A percentile compares a stretch with the other conserved stretches of the same genome.
phyloP scores from a whole-genome alignment of 2,113 vertebrate genomes.

The Hippopotamus amphibius region DNA sequence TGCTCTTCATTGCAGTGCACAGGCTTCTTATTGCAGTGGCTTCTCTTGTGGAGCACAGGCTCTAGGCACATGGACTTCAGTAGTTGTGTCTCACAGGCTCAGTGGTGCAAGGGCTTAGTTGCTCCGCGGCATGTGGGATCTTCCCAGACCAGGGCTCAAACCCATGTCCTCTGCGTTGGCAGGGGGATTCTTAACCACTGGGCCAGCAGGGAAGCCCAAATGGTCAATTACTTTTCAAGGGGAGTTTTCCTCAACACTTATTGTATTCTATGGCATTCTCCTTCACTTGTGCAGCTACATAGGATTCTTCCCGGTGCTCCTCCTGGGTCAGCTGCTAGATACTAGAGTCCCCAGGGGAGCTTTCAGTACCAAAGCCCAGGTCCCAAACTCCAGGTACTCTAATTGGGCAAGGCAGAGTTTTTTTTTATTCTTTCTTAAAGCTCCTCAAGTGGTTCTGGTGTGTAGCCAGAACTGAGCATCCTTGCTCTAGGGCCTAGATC shows the following conservation, averaged over 20 bases:
- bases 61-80: too few species aligned
- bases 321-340: not conserved
- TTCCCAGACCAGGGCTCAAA: not conserved
- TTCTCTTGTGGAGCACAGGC: too few species aligned
- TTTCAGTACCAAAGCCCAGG: not conserved
- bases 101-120: too few species aligned
- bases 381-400: not conserved
- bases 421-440: not conserved
- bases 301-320: not conserved
- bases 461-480: not conserved
- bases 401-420: not conserved
- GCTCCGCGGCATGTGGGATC: not conserved
- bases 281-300: not conserved
- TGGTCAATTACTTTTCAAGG: not conserved
- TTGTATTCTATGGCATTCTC: not conserved
- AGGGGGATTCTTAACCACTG: not conserved
- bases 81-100: too few species aligned
- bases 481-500: not conserved
- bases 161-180: not conserved
- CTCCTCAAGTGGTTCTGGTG: not conserved
- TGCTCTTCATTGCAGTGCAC: too few species aligned
- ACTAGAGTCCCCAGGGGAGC: not conserved
- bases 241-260: not conserved
- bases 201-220: not conserved
- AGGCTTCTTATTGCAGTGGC: too few species aligned